Base-by-base conservation (phyloP, 2,113 vertebrate genomes). In the Chascanopsetta lugubris region DNA sequence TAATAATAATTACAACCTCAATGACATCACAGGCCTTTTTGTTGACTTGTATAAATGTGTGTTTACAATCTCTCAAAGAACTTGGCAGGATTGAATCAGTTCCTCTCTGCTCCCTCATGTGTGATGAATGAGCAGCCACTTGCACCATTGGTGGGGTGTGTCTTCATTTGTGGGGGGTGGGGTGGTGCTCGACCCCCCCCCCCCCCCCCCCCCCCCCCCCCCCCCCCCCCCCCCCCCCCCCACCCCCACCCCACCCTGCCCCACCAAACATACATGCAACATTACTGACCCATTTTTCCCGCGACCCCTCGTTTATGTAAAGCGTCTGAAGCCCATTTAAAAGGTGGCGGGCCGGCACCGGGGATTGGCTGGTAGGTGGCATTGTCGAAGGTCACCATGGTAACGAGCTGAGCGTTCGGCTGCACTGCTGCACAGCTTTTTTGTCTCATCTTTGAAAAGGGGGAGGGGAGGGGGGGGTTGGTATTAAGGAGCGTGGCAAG, bases 371-470 rank as follows among this genome's bases (percentile, higher is more conserved):
- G 27, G 69, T 6, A 58, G 65, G 48, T 59, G 62, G 70, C 85
- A 91, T 93, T 89, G 86, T 89, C 87, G 55, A 61, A n/a, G 60
- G 67, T 92, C 72, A 3, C 90, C 77, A 89, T 91, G 83, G 89
- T 46, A 83, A 89, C 88, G 2, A 38, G 69, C 61, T 57, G 68
- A 81, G 87, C 75, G 87, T 84, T 80, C 62, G 48, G 69, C 87
- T 84, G 82, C 74, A 63, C 84, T 69, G 70, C 58, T 79, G 54
- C 78, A 71, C 76, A 56, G 73, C 47, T 79, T 86, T 82, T 90
- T 88, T 84, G 86, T 89, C 68, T 83, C 34, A 9, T 56, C 55
- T 61, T n/a, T 89, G 85, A 92, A 89, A 87, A 77, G 85, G 54
- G 72, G 63, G 78, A 70, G 77, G 26, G 79, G 85, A 56, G 72